phyloP scores from a whole-genome alignment of 2,113 vertebrate species.

The Steatornis caripensis region DNA sequence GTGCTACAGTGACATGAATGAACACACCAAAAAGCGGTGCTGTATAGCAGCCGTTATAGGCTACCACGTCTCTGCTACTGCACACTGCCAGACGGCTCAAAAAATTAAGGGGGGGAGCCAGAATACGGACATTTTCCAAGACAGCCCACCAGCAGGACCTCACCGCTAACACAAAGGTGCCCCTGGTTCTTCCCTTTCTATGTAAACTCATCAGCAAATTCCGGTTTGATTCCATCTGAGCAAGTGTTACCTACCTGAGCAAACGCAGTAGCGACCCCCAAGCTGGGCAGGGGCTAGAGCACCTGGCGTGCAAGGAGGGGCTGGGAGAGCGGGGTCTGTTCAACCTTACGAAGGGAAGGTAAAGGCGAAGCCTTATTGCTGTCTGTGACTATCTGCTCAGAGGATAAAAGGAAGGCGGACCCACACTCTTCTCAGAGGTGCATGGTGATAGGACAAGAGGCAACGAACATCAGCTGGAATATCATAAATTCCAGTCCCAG shows the following conservation, averaged over 20 bases:
- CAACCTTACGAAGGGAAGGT: not conserved
- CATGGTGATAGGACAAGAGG: not conserved
- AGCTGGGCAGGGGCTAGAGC: not conserved
- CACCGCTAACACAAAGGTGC: not conserved
- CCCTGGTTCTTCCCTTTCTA: not conserved
- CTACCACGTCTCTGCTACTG: not conserved
- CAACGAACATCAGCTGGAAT: not conserved
- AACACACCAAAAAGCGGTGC: not conserved
- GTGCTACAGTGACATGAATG: not conserved
- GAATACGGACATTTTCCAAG: not conserved
- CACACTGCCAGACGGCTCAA: not conserved
- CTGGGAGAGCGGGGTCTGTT: not conserved
- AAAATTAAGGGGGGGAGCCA: not conserved
- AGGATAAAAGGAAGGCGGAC: not conserved
- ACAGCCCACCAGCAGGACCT: not conserved
- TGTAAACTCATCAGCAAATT: not conserved
- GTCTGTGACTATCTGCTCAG: not conserved
- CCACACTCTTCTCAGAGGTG: not conserved
- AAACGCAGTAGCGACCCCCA: not conserved
- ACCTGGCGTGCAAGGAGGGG: not conserved
- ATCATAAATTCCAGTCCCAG: not conserved
- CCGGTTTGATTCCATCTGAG: not conserved
- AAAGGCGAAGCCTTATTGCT: not conserved
- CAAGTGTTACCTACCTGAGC: not conserved
- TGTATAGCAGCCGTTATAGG: not conserved